phyloP scores from a whole-genome alignment of 2,113 vertebrate species.

The Phodopus roborovskii region DNA sequence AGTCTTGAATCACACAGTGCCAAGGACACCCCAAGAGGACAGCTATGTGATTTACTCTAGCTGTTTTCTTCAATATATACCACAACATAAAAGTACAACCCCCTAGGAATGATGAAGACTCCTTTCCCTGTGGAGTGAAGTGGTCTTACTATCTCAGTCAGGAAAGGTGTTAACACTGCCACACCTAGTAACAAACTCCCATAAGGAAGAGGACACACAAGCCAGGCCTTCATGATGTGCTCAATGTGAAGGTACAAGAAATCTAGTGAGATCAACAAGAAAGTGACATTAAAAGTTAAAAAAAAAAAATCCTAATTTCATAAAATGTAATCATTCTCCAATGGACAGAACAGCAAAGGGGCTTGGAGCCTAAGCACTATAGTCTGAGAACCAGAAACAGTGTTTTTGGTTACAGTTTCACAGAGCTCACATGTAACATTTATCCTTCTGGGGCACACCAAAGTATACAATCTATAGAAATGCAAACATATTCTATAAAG shows the following conservation, averaged over 20 bases:
- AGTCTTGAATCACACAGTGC: neutral
- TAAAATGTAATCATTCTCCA: neutral
- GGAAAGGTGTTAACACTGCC: neutral
- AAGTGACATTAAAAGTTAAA: neutral
- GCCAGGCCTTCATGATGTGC: neutral
- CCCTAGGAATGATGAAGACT: neutral
- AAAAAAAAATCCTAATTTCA: neutral
- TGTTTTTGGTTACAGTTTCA: neutral
- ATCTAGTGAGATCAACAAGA: neutral
- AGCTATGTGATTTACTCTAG: neutral
- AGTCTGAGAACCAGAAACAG: neutral
- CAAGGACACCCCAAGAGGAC: neutral
- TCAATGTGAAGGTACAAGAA: too few relatives aligned
- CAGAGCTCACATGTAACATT: neutral
- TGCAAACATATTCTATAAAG: neutral
- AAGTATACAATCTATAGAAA: neutral
- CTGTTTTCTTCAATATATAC: neutral
- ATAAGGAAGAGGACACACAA: neutral
- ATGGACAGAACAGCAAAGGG: neutral
- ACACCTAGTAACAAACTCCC: neutral
- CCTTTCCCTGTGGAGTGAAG: neutral
- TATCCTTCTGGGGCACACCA: neutral
- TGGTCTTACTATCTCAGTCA: neutral
- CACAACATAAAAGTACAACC: neutral
- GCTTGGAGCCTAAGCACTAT: too few relatives aligned